Percentiles rank a stretch among this genome's conserved stretches.
These are phyloP conservation scores for Bombus sylvicola DNA, from an alignment of 1,140 invertebrate species.

Conservation along the genomic window DNA sequence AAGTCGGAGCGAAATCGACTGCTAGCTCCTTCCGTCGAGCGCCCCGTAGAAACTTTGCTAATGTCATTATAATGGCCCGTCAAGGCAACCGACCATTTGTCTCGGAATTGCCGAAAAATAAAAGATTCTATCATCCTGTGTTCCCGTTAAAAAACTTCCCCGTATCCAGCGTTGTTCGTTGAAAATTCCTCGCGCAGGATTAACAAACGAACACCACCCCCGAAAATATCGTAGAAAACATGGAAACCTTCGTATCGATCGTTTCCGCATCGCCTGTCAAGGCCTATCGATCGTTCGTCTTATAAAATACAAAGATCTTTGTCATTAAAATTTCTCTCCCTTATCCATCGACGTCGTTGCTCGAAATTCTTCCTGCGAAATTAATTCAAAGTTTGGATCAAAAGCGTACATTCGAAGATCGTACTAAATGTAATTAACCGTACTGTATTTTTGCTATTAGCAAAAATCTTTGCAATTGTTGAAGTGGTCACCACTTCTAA, in stretches of 20 bases:
- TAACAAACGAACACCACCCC: not conserved
- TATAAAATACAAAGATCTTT: too few relatives aligned
- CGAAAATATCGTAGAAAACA: not conserved
- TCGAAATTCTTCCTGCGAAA: too few relatives aligned
- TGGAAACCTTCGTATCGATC: not conserved
- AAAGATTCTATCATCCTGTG: constrained; percentile 41
- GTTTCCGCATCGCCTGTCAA: too few relatives aligned
- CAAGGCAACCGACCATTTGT: constrained; percentile 63
- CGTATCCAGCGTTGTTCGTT: not conserved
- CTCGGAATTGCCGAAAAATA: constrained; percentile 67
- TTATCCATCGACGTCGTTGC: too few relatives aligned
- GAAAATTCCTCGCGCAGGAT: not conserved
- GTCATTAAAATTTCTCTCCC: too few relatives aligned
- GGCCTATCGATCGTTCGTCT: too few relatives aligned
- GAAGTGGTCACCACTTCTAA: too few relatives aligned
- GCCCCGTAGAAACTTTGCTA: constrained; percentile 58
- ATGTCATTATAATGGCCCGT: constrained; percentile 70
- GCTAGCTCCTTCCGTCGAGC: constrained; percentile 11
- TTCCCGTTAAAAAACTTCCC: constrained; percentile 6
- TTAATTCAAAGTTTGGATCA: too few relatives aligned
- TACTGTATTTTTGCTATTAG: too few relatives aligned
- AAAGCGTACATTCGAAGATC: too few relatives aligned
- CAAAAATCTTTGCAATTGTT: too few relatives aligned
- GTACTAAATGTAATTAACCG: too few relatives aligned
- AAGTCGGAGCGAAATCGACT: constrained; percentile 41